Conservation (phyloP, 2,888 invertebrate genomes). For the Clistopyga incitator region DNA sequence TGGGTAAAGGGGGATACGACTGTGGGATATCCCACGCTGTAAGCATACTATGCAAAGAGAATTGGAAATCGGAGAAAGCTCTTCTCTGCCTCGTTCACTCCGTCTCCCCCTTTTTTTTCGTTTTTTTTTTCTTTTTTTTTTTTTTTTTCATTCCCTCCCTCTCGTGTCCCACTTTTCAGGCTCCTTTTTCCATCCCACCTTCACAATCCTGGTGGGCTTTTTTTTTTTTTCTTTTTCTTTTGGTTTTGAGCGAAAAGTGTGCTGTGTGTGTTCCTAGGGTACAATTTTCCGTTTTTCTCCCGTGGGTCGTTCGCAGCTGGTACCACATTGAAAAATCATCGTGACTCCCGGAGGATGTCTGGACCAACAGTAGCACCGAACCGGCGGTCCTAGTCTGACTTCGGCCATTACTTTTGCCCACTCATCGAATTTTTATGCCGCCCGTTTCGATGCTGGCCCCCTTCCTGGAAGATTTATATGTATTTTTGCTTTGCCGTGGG, state of each 20-base stretch:
- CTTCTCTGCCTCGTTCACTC: slow-evolving; percentile 52
- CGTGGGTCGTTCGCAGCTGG: slow-evolving; percentile 69
- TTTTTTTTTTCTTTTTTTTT: too few relatives aligned
- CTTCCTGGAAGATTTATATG: slow-evolving; percentile 77
- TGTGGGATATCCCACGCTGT: slow-evolving; percentile 50
- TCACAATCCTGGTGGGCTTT: slow-evolving; percentile 14
- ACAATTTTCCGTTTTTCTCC: slow-evolving; percentile 45
- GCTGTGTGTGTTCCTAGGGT: slow-evolving; percentile 1
- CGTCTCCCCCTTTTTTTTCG: neutral
- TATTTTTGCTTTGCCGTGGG: slow-evolving; percentile 31
- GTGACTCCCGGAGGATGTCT: slow-evolving; percentile 67
- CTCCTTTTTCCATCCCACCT: slow-evolving; percentile 24
- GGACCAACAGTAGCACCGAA: slow-evolving; percentile 40
- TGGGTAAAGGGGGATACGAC: slow-evolving; percentile 39
- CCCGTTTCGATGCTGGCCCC: slow-evolving; percentile 67
- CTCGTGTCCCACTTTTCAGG: slow-evolving; percentile 10
- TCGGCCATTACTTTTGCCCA: slow-evolving; percentile 60
- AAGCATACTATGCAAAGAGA: slow-evolving; percentile 69
- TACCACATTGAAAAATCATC: slow-evolving; percentile 75
- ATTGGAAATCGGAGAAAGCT: slow-evolving; percentile 73
- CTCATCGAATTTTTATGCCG: slow-evolving; percentile 74
- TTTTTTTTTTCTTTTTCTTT: neutral
- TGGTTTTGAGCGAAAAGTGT: neutral
- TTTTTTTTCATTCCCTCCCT: too few relatives aligned
- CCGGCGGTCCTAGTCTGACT: slow-evolving; percentile 28